phyloP scores from a whole-genome alignment of 2,113 vertebrate species.

The Anarhynchus alexandrinus region DNA sequence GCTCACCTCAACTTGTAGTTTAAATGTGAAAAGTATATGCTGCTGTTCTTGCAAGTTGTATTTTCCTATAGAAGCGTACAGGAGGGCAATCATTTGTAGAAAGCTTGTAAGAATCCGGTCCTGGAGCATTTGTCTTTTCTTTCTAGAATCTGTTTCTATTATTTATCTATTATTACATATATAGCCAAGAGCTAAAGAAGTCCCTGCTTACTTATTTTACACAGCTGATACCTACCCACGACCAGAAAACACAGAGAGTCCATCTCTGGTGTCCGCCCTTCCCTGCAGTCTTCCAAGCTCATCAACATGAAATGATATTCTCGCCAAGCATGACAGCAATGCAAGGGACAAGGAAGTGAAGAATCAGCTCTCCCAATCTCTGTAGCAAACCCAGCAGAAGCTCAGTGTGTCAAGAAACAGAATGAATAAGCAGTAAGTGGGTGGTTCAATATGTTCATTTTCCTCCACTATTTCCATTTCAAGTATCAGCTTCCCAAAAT shows the following conservation, averaged over 20 bases:
- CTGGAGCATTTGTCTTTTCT: not conserved
- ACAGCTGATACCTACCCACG: fast-evolving
- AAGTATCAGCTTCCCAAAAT: constrained; percentile 53
- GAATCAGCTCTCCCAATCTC: not conserved
- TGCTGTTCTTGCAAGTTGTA: not conserved
- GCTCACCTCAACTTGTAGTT: not conserved
- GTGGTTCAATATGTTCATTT: constrained; percentile 63
- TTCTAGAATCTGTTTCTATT: not conserved
- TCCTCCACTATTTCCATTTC: constrained; percentile 58
- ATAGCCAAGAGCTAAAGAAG: not conserved
- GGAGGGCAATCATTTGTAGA: not conserved
- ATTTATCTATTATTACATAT: not conserved
- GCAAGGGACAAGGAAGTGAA: not conserved
- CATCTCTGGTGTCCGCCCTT: not conserved
- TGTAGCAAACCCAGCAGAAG: constrained; percentile 21
- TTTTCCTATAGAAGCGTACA: not conserved
- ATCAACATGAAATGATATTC: not conserved
- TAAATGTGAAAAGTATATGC: not conserved
- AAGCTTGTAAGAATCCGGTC: not conserved
- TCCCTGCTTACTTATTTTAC: no score
- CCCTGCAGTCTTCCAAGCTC: not conserved
- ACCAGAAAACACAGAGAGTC: not conserved
- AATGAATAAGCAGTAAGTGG: constrained; percentile 58
- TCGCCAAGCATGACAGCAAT: not conserved
- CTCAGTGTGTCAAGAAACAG: constrained; percentile 36